phyloP scores from a whole-genome alignment of 2,797 vertebrate species.

The Chromis chromis region DNA sequence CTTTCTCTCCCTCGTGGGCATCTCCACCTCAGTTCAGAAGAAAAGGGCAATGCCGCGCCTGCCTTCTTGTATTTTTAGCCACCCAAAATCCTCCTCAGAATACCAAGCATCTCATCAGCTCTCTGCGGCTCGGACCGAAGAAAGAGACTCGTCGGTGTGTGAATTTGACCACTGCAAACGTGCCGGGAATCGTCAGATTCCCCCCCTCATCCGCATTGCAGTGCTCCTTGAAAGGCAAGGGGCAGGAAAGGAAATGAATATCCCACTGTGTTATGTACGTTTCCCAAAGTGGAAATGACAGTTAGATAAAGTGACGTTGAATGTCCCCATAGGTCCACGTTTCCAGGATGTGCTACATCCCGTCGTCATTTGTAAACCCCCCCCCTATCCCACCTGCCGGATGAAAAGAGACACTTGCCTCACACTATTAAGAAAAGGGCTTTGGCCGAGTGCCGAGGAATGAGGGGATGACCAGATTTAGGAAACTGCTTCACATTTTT shows the following conservation, averaged over 20 bases:
- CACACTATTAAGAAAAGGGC: constrained; percentile 14
- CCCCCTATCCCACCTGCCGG: constrained; percentile 52
- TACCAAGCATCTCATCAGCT: constrained; percentile 69
- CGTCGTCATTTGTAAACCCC: constrained; percentile 52
- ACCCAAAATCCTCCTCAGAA: constrained; percentile 70
- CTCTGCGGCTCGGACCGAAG: constrained; percentile 35
- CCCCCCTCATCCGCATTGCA: constrained; percentile 70
- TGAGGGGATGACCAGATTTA: constrained; percentile 44
- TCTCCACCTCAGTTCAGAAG: constrained; percentile 60
- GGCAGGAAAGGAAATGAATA: constrained; percentile 65
- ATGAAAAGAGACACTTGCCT: constrained; percentile 48
- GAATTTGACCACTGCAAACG: constrained; percentile 67
- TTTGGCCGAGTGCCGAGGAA: constrained; percentile 37
- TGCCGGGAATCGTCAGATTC: constrained; percentile 75
- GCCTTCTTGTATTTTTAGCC: constrained; percentile 75
- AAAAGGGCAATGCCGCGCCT: constrained; percentile 53
- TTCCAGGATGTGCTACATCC: constrained; percentile 73
- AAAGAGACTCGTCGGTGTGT: constrained; percentile 41
- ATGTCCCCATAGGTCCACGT: constrained; percentile 33
- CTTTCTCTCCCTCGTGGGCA: constrained; percentile 55
- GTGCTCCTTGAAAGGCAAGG: constrained; percentile 63
- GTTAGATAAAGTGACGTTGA: constrained; percentile 62
- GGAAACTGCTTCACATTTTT: constrained; percentile 51
- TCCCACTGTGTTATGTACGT: constrained; percentile 64
- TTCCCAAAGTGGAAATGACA: constrained; percentile 70